These are phyloP conservation scores for Epinephelus coioides DNA, from an alignment of 2,797 vertebrate species.

Conservation along the genomic window DNA sequence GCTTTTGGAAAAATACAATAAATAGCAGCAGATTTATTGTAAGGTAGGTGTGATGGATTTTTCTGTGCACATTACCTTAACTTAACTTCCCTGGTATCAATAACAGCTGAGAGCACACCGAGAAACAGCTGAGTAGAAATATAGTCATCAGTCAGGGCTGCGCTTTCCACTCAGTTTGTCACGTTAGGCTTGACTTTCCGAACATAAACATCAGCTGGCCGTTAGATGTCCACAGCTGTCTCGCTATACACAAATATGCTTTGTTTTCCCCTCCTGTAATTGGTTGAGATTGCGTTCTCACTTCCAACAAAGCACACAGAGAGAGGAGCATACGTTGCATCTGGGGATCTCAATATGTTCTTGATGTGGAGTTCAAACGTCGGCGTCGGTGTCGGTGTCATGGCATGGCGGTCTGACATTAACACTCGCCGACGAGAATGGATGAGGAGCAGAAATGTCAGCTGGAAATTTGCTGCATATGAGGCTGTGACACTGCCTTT, in stretches of 20 bases:
- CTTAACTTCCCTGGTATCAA: background rate
- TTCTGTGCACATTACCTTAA: background rate
- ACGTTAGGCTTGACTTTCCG: background rate
- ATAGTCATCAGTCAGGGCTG: background rate
- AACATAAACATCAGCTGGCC: slow-evolving; percentile 19
- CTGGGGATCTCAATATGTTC: slow-evolving; percentile 8
- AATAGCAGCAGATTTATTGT: background rate
- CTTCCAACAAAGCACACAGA: slow-evolving; percentile 2
- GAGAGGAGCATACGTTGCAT: slow-evolving; percentile 19
- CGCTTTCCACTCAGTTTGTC: background rate
- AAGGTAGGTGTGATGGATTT: slow-evolving; percentile 1
- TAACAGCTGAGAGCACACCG: background rate
- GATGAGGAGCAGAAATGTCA: slow-evolving; percentile 37
- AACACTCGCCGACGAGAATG: slow-evolving; percentile 2
- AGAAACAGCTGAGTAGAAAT: background rate
- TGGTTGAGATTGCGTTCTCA: slow-evolving; percentile 4
- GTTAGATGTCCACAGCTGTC: slow-evolving; percentile 14
- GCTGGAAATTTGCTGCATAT: slow-evolving; percentile 1
- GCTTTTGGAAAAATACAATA: background rate
- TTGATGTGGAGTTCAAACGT: slow-evolving; percentile 27
- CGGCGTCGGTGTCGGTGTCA: slow-evolving; percentile 19
- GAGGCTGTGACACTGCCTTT: slow-evolving; percentile 55
- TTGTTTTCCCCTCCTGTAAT: background rate
- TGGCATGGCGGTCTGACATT: background rate
- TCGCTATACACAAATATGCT: background rate